A percentile compares a stretch with the other conserved stretches of the same genome.
Evolutionary conservation across 1,140 invertebrate genomes (phyloP).

Genomic region (Ylistrum balloti): DNA sequence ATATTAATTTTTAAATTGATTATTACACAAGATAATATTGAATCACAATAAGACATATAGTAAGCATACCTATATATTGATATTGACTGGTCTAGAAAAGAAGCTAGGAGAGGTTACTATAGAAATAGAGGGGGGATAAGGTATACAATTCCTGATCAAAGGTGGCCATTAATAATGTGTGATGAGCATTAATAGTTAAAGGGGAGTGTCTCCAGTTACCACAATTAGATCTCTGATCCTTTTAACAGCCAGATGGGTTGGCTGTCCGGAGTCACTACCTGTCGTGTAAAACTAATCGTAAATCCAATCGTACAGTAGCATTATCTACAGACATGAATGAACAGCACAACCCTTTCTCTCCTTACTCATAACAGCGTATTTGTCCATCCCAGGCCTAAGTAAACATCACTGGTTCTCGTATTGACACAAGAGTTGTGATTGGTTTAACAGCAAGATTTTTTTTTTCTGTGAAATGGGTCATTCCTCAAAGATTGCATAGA

Average conservation of each 20-base stretch:
- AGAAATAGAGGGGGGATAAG: not conserved
- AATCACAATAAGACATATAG: too few species aligned
- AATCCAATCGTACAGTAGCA: not conserved
- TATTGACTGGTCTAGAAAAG: not conserved
- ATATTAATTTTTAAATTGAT: too few species aligned
- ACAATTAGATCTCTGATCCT: slow-evolving; percentile 4
- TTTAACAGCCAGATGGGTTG: slow-evolving; percentile 10
- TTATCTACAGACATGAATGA: not conserved
- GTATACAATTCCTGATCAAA: not conserved
- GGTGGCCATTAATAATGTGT: not conserved
- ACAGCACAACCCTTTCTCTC: not conserved
- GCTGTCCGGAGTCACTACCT: not conserved
- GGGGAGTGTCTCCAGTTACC: slow-evolving; percentile 31
- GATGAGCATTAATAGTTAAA: not conserved
- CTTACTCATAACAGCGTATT: not conserved
- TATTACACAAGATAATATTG: too few species aligned
- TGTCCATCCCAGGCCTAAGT: not conserved
- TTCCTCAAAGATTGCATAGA: slow-evolving; percentile 21
- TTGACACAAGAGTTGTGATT: not conserved
- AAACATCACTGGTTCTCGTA: not conserved
- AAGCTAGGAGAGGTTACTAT: not conserved
- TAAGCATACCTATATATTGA: not conserved
- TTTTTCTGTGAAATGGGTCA: not conserved
- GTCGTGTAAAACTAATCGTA: not conserved
- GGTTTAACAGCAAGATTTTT: slow-evolving; percentile 1